Evolutionary conservation across 2,797 vertebrate species (phyloP).

Genomic region (Neosilurus hyrtlii): DNA sequence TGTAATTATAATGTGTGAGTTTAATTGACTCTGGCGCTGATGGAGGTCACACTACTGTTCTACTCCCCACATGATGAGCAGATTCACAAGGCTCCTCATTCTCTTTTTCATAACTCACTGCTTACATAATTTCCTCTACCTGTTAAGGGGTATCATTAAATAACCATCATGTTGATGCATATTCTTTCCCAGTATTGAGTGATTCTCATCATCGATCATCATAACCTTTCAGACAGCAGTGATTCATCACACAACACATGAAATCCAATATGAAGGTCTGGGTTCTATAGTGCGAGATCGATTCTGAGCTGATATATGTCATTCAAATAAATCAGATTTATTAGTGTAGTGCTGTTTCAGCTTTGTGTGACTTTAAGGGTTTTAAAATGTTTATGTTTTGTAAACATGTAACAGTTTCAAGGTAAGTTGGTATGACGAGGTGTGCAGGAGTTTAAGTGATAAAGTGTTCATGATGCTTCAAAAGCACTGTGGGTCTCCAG

Average conservation of each 20-base stretch:
- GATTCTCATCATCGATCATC: conserved; percentile 56
- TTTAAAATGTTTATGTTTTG: background rate
- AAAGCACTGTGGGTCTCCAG: no score
- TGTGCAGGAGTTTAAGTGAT: no score
- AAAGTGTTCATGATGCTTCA: no score
- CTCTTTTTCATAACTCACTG: background rate
- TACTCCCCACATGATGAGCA: conserved; percentile 10
- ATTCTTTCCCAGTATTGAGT: conserved; percentile 49
- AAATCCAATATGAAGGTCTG: conserved; percentile 60
- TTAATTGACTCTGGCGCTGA: conserved; percentile 1
- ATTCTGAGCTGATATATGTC: background rate
- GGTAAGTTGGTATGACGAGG: no score
- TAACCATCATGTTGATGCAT: conserved; percentile 42
- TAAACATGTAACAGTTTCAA: no score
- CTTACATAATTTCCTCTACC: background rate
- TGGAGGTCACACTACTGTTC: conserved; percentile 15
- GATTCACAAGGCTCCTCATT: background rate
- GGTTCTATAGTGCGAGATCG: background rate
- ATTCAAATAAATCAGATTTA: background rate
- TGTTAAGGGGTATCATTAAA: conserved; percentile 51
- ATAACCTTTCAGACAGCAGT: conserved; percentile 61
- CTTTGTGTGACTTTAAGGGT: background rate
- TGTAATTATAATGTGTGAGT: conserved; percentile 6
- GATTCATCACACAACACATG: conserved; percentile 52
- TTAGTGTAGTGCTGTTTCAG: background rate